Evolutionary conservation across 2,113 vertebrate genomes (phyloP).

Genomic region (Lasiurus borealis): DNA sequence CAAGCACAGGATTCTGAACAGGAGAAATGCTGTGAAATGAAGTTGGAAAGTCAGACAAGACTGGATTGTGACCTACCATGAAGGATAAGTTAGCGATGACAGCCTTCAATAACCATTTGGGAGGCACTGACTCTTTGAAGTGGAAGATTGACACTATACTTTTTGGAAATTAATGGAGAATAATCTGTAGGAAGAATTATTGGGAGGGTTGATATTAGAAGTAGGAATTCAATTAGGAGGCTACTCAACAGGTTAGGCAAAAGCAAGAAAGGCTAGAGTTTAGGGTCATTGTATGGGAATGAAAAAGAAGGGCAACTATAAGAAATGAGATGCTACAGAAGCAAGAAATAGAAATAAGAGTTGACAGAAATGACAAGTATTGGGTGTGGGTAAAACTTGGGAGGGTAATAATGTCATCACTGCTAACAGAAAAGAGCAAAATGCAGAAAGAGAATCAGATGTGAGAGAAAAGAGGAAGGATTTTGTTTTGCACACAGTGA

Average conservation of each 20-base stretch:
- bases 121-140: not conserved
- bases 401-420: not conserved
- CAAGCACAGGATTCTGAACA: not conserved
- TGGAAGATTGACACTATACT: not conserved
- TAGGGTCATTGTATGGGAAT: fast-evolving
- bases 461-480: not conserved
- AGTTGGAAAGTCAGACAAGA: not conserved
- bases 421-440: not conserved
- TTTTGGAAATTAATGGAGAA: not conserved
- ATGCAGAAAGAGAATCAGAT: not conserved
- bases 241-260: not conserved
- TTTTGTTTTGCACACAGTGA: not conserved
- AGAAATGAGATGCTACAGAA: not conserved
- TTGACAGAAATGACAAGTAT: conserved; percentile 5
- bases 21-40: not conserved
- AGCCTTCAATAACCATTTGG: not conserved
- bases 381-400: not conserved
- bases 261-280: not conserved
- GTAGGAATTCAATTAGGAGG: not conserved
- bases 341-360: not conserved
- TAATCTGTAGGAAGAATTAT: not conserved
- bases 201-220: not conserved
- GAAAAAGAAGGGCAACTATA: not conserved
- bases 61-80: not conserved
- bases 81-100: not conserved